Evolutionary conservation across 2,888 invertebrate species (phyloP), one percentile per base, ranked within the genome.

Genomic region (Suillia variegata): DNA sequence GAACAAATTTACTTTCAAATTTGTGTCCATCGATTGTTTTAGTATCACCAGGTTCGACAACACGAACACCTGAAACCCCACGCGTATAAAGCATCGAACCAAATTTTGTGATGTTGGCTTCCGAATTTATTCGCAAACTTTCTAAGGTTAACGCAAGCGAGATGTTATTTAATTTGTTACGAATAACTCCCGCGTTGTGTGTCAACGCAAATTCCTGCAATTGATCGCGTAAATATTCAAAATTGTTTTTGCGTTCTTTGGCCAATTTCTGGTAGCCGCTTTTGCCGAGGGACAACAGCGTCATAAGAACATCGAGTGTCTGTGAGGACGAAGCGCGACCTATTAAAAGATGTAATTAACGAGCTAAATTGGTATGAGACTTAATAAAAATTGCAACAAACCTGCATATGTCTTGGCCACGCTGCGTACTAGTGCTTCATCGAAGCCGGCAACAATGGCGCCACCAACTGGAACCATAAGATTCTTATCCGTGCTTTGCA

Each of bases 401-500:
- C 74, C 90, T 66, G 90, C 89, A 82, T 93, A 93, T 68, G 85
- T 85, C 78, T 87, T 87, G 31, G 89, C 87, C 65, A 93, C 87
- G 64, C 84, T 81, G 64, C 87, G 84, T 22, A 92, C 80, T 20
- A 87, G 79, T 31, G 81, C 79, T 64, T 85, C 83, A 74, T 91
- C 85, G 76, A 88, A 89, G 0, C 89, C 88, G 21, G 89, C 90
- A 58, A 93, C 87, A 50, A 92, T 84, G 13, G 92, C 87, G 1
- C 93, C 93, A 8, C 93, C 93, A 2, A 94, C 93, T 13, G 93
- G 93, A 21, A 93, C 92, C 81, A 92, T 80, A 62, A 93, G 87
- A 82, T 93, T 93, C 78, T 94, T 93, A 79, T 93, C 93, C 10
- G 91, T 89, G 73, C 92, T 92, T 78, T 93, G 93, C 26, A 94